phyloP scores from a whole-genome alignment of 1,140 invertebrate species.

The Polypedilum vanderplanki region DNA sequence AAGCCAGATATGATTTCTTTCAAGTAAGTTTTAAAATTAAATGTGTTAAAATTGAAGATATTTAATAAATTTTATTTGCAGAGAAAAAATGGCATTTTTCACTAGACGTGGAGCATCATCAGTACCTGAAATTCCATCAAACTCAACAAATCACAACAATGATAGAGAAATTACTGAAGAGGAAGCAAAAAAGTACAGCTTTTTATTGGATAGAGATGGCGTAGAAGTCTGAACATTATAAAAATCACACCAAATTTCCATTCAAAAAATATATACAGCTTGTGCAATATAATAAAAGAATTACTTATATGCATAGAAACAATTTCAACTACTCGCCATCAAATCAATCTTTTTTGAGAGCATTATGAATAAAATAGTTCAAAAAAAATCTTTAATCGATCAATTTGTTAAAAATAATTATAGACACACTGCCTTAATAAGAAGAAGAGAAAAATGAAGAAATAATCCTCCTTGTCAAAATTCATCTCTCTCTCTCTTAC shows the following conservation, averaged over 20 bases:
- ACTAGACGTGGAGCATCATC: slow-evolving; percentile 64
- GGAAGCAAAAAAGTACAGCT: neutral
- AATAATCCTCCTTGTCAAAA: no score
- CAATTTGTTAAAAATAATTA: neutral
- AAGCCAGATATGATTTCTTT: slow-evolving; percentile 87
- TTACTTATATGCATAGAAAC: neutral
- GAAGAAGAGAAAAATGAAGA: no score
- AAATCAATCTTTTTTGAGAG: neutral
- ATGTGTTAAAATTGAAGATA: neutral
- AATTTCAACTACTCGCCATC: neutral
- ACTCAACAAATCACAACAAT: slow-evolving; percentile 41
- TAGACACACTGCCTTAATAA: neutral
- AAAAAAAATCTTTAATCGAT: neutral
- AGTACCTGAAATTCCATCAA: slow-evolving; percentile 67
- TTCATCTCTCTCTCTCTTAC: no score
- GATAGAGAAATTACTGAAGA: slow-evolving; percentile 32
- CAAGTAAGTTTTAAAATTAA: slow-evolving; percentile 62
- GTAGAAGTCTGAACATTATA: neutral
- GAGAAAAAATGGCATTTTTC: slow-evolving; percentile 94
- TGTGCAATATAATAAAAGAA: slow-evolving; percentile 31
- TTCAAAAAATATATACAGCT: slow-evolving; percentile 31
- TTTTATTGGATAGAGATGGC: slow-evolving; percentile 4
- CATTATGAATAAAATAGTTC: neutral
- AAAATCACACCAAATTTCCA: slow-evolving; percentile 25
- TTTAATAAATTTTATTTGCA: slow-evolving; percentile 42